Conservation (phyloP, 2,888 invertebrate species). For the Plagodis dolabraria region DNA sequence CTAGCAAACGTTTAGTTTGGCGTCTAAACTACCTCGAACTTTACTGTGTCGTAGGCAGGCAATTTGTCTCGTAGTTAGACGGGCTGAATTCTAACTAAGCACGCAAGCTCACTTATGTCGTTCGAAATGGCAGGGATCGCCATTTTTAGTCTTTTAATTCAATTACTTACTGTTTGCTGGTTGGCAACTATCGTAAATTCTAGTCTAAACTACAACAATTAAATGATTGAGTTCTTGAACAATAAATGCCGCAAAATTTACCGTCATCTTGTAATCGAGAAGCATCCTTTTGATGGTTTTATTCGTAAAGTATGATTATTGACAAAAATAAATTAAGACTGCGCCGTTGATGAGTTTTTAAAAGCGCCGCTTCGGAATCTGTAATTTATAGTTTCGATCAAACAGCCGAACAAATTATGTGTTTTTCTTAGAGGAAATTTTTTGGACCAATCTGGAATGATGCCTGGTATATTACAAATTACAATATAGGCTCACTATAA, state of each 20-base stretch:
- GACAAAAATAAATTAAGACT: no score
- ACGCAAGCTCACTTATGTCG: constrained; percentile 44
- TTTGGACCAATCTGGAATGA: no score
- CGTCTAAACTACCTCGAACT: constrained; percentile 48
- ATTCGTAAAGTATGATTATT: no score
- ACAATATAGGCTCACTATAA: no score
- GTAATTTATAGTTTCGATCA: no score
- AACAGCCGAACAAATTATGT: no score
- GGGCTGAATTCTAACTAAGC: constrained; percentile 45
- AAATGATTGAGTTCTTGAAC: constrained; percentile 4
- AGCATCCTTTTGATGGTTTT: no score
- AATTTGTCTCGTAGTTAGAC: constrained; percentile 46
- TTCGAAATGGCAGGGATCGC: constrained; percentile 18
- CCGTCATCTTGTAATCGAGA: no score
- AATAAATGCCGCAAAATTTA: neutral
- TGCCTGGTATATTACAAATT: no score
- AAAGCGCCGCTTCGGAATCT: no score
- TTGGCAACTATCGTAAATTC: constrained; percentile 16
- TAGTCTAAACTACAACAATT: constrained; percentile 11
- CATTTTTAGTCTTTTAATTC: constrained; percentile 28
- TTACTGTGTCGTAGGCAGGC: constrained; percentile 49
- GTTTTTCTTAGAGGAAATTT: no score
- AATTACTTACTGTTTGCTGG: constrained; percentile 19
- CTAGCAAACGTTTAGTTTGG: constrained; percentile 38
- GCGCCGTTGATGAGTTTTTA: no score